Conservation (phyloP, 2,113 vertebrate genomes). For the Halichoerus grypus region DNA sequence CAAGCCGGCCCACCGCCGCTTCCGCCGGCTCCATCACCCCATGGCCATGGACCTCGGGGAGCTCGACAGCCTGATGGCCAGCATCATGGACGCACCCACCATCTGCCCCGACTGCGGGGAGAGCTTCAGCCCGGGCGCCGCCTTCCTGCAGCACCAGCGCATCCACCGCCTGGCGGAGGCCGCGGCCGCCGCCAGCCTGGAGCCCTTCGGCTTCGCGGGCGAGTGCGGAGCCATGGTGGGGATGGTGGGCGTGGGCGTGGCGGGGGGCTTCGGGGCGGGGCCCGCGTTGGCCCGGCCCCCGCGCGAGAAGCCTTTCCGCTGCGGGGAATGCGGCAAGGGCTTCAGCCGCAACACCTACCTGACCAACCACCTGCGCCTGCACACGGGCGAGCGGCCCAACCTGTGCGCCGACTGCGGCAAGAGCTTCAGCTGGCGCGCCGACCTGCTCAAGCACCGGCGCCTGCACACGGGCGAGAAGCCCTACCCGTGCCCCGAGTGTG, state of each 20-base stretch:
- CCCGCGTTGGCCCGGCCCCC: conserved; percentile 47
- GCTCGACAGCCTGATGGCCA: conserved; percentile 77
- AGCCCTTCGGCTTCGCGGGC: conserved; percentile 19
- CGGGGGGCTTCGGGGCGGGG: conserved; percentile 43
- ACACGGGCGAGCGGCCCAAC: conserved; percentile 91
- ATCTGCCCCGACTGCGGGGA: conserved; percentile 83
- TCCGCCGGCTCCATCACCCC: conserved; percentile 73
- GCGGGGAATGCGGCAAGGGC: conserved; percentile 91
- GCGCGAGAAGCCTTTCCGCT: conserved; percentile 86
- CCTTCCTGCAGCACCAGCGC: conserved; percentile 82
- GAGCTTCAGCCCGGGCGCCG: conserved; percentile 76
- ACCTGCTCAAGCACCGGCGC: conserved; percentile 93
- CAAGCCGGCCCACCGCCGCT: conserved; percentile 63
- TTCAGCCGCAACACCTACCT: conserved; percentile 89
- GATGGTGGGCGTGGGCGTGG: conserved; percentile 37
- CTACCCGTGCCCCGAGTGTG: conserved; percentile 88
- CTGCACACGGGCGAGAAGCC: conserved; percentile 87
- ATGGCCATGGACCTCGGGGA: conserved; percentile 79
- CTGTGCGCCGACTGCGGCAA: conserved; percentile 92
- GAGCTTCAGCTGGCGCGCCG: conserved; percentile 92
- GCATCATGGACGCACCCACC: conserved; percentile 81
- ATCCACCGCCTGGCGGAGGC: conserved; percentile 75
- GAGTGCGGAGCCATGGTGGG: conserved; percentile 55
- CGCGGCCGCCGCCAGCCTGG: conserved; percentile 27
- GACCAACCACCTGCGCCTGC: conserved; percentile 90